Conservation (phyloP, 2,888 invertebrate genomes). For the Tricholauxania praeusta region DNA sequence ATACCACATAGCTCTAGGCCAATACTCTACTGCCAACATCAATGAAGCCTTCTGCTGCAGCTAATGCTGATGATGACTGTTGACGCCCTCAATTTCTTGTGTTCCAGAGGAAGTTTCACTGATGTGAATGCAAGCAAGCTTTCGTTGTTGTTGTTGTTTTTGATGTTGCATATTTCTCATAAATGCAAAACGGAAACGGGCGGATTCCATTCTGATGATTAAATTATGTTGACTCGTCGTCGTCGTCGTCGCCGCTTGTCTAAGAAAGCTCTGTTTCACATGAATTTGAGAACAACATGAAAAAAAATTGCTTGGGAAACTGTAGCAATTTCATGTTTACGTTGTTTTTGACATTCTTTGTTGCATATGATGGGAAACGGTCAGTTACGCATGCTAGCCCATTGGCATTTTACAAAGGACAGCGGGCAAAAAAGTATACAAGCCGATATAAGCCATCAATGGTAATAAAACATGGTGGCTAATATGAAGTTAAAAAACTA, state of each 20-base stretch:
- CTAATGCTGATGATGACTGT: constrained; percentile 35
- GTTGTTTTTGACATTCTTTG: constrained; percentile 5
- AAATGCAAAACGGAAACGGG: constrained; percentile 61
- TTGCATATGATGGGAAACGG: not conserved
- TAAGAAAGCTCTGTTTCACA: not conserved
- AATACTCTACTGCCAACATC: not conserved
- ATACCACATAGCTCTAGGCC: constrained; percentile 14
- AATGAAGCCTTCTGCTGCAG: constrained; percentile 23
- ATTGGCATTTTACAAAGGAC: too few relatives aligned
- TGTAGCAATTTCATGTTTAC: constrained; percentile 3
- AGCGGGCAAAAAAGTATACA: too few relatives aligned
- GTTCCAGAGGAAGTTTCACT: constrained; percentile 40
- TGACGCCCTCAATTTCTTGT: constrained; percentile 42
- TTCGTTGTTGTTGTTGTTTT: constrained; percentile 22
- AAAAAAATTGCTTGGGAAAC: constrained; percentile 31
- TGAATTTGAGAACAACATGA: constrained; percentile 14
- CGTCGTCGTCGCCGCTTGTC: not conserved
- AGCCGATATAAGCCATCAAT: too few relatives aligned
- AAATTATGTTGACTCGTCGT: constrained; percentile 53
- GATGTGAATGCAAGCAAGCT: constrained; percentile 14
- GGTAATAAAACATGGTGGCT: too few relatives aligned
- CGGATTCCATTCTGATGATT: constrained; percentile 65
- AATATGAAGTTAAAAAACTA: too few relatives aligned
- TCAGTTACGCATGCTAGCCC: too few relatives aligned
- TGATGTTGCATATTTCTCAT: constrained; percentile 19